These are phyloP conservation scores for Frieseomelitta varia DNA, from an alignment of 1,140 invertebrate genomes.

Conservation along the genomic window DNA sequence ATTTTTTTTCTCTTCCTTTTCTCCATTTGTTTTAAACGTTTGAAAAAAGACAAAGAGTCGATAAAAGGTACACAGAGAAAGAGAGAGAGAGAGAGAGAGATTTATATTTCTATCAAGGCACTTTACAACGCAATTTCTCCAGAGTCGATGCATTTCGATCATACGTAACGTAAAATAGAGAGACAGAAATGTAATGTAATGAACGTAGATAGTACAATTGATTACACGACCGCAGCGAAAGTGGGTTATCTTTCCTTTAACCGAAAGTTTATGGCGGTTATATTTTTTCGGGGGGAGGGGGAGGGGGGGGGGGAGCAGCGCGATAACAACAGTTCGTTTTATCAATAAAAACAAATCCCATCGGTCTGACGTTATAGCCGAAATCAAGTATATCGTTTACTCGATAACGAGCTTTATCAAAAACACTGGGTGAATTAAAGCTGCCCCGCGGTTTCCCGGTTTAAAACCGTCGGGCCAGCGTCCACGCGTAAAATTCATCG, in stretches of 20 bases:
- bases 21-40: too few species aligned
- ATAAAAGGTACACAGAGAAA: too few species aligned
- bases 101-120: too few species aligned
- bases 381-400: not conserved
- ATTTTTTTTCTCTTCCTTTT: too few species aligned
- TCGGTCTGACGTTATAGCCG: not conserved
- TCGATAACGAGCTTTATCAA: slow-evolving; percentile 7
- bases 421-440: not conserved
- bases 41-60: too few species aligned
- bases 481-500: not conserved
- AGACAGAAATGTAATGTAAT: not conserved
- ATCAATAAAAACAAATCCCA: not conserved
- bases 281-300: not conserved
- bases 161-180: not conserved
- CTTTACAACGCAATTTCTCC: too few species aligned
- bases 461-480: not conserved
- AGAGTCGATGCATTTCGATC: too few species aligned
- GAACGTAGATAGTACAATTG: not conserved
- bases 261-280: not conserved
- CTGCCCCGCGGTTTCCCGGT: not conserved
- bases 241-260: not conserved
- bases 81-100: too few species aligned
- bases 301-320: too few species aligned
- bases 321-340: not conserved
- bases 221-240: not conserved